Conservation (phyloP, 2,113 vertebrate genomes). For the Cebidichthys violaceus region DNA sequence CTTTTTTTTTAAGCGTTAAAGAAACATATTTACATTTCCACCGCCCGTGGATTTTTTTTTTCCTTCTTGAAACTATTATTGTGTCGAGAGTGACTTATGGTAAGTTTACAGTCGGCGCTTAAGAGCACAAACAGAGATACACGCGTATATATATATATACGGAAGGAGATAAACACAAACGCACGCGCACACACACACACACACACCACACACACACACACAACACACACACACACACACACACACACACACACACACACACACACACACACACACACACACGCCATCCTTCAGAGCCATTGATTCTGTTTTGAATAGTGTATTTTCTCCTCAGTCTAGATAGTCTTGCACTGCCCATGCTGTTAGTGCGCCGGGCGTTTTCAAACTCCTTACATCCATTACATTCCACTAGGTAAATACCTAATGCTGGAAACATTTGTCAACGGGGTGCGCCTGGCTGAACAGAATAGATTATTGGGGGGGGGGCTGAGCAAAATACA, state of each 20-base stretch:
- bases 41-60: conserved; percentile 58
- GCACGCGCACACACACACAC: conserved; percentile 8
- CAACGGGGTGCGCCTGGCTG: conserved; percentile 85
- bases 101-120: conserved; percentile 56
- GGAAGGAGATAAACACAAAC: conserved; percentile 23
- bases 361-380: conserved; percentile 81
- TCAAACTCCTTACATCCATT: conserved; percentile 86
- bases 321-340: conserved; percentile 75
- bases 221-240: conserved; percentile 18
- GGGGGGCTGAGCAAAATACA: conserved; percentile 83
- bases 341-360: conserved; percentile 81
- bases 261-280: conserved; percentile 12
- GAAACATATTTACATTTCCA: conserved; percentile 59
- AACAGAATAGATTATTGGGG: conserved; percentile 84
- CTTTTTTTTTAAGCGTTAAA: conserved; percentile 31
- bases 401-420: conserved; percentile 86
- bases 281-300: conserved; percentile 70
- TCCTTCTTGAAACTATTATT: conserved; percentile 59
- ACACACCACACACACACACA: conserved; percentile 31
- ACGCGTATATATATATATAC: conserved; percentile 9
- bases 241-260: conserved; percentile 12
- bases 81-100: conserved; percentile 67
- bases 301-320: conserved; percentile 74
- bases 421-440: conserved; percentile 87
- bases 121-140: conserved; percentile 49